These are phyloP conservation scores for Leguminivora glycinivorella DNA, from an alignment of 1,140 invertebrate genomes.

Conservation along the genomic window DNA sequence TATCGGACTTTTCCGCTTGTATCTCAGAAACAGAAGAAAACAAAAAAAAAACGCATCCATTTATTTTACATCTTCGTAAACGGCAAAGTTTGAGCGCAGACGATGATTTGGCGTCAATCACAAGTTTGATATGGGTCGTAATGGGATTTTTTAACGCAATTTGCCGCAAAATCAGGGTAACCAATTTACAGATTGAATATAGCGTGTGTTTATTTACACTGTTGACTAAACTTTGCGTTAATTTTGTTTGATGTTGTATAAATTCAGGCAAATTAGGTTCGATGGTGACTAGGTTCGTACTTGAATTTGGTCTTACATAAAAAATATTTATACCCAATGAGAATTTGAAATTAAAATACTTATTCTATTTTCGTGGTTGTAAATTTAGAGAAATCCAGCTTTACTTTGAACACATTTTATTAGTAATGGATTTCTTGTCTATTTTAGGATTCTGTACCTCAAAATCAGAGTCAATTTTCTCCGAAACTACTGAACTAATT, in stretches of 20 bases:
- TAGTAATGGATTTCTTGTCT: too few species aligned
- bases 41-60: neutral
- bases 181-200: neutral
- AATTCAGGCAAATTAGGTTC: too few species aligned
- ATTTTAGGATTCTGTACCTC: too few species aligned
- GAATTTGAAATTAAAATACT: too few species aligned
- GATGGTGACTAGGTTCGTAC: too few species aligned
- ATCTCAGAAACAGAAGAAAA: neutral
- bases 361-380: too few species aligned
- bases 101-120: constrained; percentile 39
- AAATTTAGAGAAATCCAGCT: too few species aligned
- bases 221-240: neutral
- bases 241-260: neutral
- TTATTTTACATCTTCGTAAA: constrained; percentile 35
- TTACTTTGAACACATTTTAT: too few species aligned
- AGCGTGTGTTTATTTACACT: neutral
- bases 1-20: neutral
- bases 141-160: constrained; percentile 56
- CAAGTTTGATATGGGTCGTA: constrained; percentile 52
- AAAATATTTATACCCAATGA: too few species aligned
- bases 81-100: constrained; percentile 55
- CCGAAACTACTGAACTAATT: too few species aligned
- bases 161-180: constrained; percentile 44
- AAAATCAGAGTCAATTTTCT: too few species aligned
- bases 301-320: too few species aligned